Evolutionary conservation across 2,797 vertebrate genomes (phyloP), one percentile per base, ranked within the genome.

Genomic region (Poeciliopsis paucimaculata): DNA sequence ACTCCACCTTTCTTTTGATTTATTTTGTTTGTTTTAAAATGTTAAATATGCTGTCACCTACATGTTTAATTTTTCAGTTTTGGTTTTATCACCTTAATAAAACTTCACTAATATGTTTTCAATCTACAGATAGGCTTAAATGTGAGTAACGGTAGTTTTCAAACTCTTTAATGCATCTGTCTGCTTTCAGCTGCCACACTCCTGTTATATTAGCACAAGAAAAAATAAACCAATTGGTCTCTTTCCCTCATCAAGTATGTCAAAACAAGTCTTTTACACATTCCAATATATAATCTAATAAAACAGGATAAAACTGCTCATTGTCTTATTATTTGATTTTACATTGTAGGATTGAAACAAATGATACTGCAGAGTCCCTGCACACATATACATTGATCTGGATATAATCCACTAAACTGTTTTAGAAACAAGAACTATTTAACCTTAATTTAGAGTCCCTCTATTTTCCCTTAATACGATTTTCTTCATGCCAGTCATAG

Each of bases 381-480:
- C 57, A 83, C 36, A 82, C 5, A 83, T 51, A 84, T 79, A 77
- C 36, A 55, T 26, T 75, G 46, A 88, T 88, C 64, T 82, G 64
- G 74, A 77, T 76, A 57, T 89, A 87, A 90, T 87, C 88, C 82
- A 49, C 87, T 86, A 78, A 83, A 85, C 72, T 80, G 79, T 86
- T 84, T 84, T 78, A 81, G 74, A 89, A 89, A 90, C 84, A 89
- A 87, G 83, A 86, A 81, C 68, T 83, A 77, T 89, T 91, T 86
- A 87, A 82, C 81, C 84, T 88, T 83, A 88, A 86, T 92, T 92
- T 88, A 76, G 73, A 82, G 86, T 89, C 34, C 75, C 75, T 89
- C 84, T 85, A 83, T 92, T 92, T 90, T 90, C 31, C 73, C 39
- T 43, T 92, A 93, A 95, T 88, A 80, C 60, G 88, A 93, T 93